Conservation (phyloP, 2,113 vertebrate genomes). For the Gobius niger region DNA sequence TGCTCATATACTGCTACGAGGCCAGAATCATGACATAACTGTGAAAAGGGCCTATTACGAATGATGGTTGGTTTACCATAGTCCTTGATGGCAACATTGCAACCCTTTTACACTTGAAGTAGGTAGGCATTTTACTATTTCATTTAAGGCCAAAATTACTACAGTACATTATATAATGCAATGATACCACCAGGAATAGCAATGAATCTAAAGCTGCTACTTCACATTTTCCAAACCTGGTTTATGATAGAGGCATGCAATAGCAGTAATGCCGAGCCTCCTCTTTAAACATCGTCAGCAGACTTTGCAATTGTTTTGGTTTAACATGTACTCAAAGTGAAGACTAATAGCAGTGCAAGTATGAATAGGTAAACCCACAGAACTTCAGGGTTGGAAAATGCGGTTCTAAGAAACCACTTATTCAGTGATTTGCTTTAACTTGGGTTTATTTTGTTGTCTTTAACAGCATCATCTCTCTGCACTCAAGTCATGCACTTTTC, state of each 20-base stretch:
- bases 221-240: slow-evolving; percentile 36
- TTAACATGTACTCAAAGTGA: background rate
- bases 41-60: background rate
- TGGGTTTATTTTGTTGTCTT: slow-evolving; percentile 56
- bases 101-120: background rate
- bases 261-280: no score
- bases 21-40: no score
- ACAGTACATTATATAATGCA: background rate
- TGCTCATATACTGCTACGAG: no score
- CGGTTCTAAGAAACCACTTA: slow-evolving; percentile 23
- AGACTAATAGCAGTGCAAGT: background rate
- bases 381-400: slow-evolving; percentile 36
- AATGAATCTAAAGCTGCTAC: background rate
- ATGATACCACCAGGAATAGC: slow-evolving; percentile 37
- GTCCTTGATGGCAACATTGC: slow-evolving; percentile 36
- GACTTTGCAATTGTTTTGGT: no score
- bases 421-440: slow-evolving; percentile 29
- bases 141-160: background rate
- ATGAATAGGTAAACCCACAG: background rate
- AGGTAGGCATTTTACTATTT: background rate
- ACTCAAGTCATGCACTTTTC: slow-evolving; percentile 66
- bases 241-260: background rate
- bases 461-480: slow-evolving; percentile 70
- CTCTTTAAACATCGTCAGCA: no score
- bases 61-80: slow-evolving; percentile 4